phyloP scores from a whole-genome alignment of 1,140 invertebrate species.

The Potamilus streckersoni region DNA sequence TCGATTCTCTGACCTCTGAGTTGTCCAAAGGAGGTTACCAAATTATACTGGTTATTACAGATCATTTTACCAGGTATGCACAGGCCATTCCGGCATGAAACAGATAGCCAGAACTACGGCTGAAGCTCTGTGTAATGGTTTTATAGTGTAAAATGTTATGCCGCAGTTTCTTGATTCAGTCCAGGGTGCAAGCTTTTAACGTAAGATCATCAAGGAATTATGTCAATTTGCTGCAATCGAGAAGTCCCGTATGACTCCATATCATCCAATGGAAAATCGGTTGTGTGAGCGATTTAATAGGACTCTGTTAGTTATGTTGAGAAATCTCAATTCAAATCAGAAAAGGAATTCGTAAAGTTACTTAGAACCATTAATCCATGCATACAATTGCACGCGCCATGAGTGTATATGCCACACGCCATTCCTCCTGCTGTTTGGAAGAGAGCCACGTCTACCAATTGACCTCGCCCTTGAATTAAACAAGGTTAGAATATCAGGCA shows the following conservation, averaged over 20 bases:
- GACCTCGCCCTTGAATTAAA: too few species aligned
- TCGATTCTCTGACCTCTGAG: conserved; percentile 6
- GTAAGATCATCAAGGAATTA: conserved; percentile 2
- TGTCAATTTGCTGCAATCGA: conserved; percentile 6
- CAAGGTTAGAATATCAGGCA: too few species aligned
- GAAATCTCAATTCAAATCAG: background rate
- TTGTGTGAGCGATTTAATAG: background rate
- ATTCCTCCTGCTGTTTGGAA: too few species aligned
- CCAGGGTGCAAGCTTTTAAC: conserved; percentile 18
- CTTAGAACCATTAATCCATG: too few species aligned
- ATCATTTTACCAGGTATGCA: conserved; percentile 18
- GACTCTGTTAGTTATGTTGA: conserved; percentile 15
- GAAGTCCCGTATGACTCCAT: conserved; percentile 10
- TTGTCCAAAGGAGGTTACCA: background rate
- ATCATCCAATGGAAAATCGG: background rate
- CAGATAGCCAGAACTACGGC: conserved; percentile 19
- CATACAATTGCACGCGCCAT: too few species aligned
- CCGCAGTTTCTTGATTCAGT: conserved; percentile 1
- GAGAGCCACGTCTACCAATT: too few species aligned
- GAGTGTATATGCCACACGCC: too few species aligned
- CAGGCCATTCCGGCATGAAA: conserved; percentile 5
- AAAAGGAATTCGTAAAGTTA: too few species aligned
- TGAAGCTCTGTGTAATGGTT: background rate
- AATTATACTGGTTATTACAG: conserved; percentile 1
- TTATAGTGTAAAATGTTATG: conserved; percentile 3